Percentiles rank a stretch among this genome's conserved stretches.
phyloP scores from a whole-genome alignment of 2,113 vertebrate species.

The Lynx canadensis region DNA sequence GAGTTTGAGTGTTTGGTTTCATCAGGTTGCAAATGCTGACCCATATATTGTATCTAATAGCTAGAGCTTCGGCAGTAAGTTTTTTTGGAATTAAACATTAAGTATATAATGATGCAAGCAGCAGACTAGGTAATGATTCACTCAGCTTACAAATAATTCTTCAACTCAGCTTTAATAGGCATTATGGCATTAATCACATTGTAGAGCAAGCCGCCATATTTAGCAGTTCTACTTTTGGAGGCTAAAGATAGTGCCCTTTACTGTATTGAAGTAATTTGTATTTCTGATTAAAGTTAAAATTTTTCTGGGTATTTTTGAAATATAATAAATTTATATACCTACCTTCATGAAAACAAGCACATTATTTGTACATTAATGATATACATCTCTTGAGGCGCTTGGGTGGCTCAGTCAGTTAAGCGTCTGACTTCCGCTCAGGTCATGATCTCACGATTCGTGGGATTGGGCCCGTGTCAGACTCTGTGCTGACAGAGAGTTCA shows the following conservation, averaged over 20 bases:
- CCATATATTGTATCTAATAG: conserved; percentile 70
- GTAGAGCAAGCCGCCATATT: background rate
- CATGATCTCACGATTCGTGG: too few species aligned
- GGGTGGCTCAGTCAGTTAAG: too few species aligned
- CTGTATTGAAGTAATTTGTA: background rate
- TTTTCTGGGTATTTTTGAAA: background rate
- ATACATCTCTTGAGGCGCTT: background rate
- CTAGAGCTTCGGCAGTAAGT: conserved; percentile 46
- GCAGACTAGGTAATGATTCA: conserved; percentile 43
- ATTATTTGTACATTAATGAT: background rate
- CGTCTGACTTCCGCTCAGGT: too few species aligned
- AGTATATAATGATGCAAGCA: conserved; percentile 67
- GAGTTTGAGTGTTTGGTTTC: conserved; percentile 63
- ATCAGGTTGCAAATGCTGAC: conserved; percentile 64
- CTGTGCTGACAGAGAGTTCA: too few species aligned
- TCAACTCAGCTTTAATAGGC: conserved; percentile 52
- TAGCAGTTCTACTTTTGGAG: background rate
- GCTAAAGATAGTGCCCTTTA: background rate
- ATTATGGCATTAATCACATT: background rate
- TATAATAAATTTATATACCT: background rate
- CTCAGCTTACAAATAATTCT: conserved; percentile 46
- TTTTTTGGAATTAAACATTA: conserved; percentile 59
- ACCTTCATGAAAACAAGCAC: background rate
- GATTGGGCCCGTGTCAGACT: too few species aligned
- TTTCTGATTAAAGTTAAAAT: background rate